A percentile compares a stretch with the other conserved stretches of the same genome.
Evolutionary conservation across 2,888 invertebrate species (phyloP).

Genomic region (Pilophorus perplexus): DNA sequence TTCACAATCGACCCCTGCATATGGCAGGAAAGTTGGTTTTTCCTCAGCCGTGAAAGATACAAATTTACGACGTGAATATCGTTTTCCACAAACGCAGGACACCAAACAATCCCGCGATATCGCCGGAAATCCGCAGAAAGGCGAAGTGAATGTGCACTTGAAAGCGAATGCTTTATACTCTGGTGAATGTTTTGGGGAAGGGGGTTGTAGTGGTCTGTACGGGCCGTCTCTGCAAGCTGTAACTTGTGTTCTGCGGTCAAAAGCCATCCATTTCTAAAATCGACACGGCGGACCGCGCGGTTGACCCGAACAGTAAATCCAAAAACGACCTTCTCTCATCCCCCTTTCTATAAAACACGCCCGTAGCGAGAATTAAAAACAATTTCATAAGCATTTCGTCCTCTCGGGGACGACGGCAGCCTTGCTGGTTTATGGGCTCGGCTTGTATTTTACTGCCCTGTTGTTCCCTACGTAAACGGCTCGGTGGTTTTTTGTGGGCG

Average conservation of each 20-base stretch:
- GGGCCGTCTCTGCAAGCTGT: neutral
- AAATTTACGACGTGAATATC: too few relatives aligned
- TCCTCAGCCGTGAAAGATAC: too few relatives aligned
- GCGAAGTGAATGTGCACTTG: too few relatives aligned
- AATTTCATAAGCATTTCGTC: slow-evolving; percentile 33
- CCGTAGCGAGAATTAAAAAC: slow-evolving; percentile 32
- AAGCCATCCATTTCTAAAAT: slow-evolving; percentile 20
- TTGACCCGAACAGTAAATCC: slow-evolving; percentile 33
- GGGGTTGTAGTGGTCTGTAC: too few relatives aligned
- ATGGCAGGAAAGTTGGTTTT: too few relatives aligned
- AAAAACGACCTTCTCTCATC: neutral
- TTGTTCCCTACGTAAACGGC: slow-evolving; percentile 21
- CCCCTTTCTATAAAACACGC: too few relatives aligned
- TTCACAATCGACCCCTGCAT: too few relatives aligned
- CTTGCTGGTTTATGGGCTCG: slow-evolving; percentile 11
- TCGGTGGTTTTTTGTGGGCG: slow-evolving; percentile 25
- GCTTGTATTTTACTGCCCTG: slow-evolving; percentile 33
- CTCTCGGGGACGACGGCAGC: slow-evolving; percentile 1
- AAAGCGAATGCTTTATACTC: too few relatives aligned
- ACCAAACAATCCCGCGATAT: too few relatives aligned
- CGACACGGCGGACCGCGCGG: slow-evolving; percentile 25
- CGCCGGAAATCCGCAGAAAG: too few relatives aligned
- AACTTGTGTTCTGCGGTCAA: slow-evolving; percentile 19
- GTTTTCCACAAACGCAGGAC: too few relatives aligned
- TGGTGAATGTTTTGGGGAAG: too few relatives aligned